Conservation (phyloP, 2,797 vertebrate genomes). For the Artibeus lituratus region DNA sequence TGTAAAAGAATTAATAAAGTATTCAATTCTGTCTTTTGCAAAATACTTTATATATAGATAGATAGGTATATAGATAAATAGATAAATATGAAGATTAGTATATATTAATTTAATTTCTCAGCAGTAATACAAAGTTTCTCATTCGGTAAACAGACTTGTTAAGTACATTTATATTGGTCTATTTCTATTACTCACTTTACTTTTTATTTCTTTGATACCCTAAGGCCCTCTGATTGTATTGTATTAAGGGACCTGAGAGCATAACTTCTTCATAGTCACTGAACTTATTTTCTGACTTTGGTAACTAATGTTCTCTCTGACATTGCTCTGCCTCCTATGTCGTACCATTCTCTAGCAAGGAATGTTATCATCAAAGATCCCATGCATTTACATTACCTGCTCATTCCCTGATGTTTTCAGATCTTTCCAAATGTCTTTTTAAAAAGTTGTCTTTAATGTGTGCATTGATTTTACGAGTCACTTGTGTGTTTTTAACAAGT, state of each 20-base stretch:
- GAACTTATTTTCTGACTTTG: slow-evolving; percentile 4
- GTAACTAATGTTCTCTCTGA: slow-evolving; percentile 15
- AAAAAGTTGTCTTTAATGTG: slow-evolving; percentile 44
- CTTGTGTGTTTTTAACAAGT: slow-evolving; percentile 58
- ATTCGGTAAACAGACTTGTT: neutral
- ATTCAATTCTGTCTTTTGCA: neutral
- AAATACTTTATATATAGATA: neutral
- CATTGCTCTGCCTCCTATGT: slow-evolving; percentile 36
- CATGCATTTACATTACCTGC: slow-evolving; percentile 30
- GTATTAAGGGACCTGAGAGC: neutral
- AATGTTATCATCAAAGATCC: neutral
- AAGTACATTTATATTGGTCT: neutral
- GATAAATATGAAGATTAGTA: neutral
- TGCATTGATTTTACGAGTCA: slow-evolving; percentile 54
- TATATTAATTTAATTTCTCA: neutral
- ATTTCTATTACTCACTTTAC: neutral
- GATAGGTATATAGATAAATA: too few relatives aligned
- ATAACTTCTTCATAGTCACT: neutral
- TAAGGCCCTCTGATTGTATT: neutral
- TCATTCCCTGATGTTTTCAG: slow-evolving; percentile 38
- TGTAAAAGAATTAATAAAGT: neutral
- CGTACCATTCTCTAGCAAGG: neutral
- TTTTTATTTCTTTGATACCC: neutral
- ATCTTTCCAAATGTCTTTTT: slow-evolving; percentile 50
- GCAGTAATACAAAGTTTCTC: neutral